Conservation (phyloP, 2,113 vertebrate species). For the Pholis gunnellus region DNA sequence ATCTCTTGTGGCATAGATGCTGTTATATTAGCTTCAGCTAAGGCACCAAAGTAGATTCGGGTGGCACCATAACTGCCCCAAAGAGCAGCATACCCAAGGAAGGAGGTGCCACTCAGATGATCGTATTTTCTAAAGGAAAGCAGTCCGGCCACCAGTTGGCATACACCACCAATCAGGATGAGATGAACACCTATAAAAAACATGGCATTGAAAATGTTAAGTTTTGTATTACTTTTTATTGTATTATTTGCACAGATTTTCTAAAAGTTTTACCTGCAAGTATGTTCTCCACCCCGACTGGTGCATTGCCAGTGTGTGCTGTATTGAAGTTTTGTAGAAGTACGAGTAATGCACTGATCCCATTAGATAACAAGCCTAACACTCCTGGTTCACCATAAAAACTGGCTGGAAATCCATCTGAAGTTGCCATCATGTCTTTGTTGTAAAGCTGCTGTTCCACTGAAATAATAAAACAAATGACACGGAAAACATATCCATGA, state of each 20-base stretch:
- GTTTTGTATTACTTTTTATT: not conserved
- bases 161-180: slow-evolving; percentile 88
- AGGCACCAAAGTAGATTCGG: slow-evolving; percentile 80
- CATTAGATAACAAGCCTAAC: slow-evolving; percentile 89
- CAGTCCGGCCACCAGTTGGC: slow-evolving; percentile 89
- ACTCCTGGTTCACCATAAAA: slow-evolving; percentile 92
- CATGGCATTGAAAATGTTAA: not conserved
- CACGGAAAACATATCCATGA: slow-evolving; percentile 14
- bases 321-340: slow-evolving; percentile 88
- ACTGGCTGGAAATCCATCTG: slow-evolving; percentile 88
- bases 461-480: slow-evolving; percentile 18
- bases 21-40: slow-evolving; percentile 8
- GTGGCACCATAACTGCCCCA: slow-evolving; percentile 90
- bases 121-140: slow-evolving; percentile 91
- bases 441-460: slow-evolving; percentile 6
- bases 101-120: slow-evolving; percentile 88
- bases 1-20: not conserved
- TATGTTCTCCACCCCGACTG: slow-evolving; percentile 85
- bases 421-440: slow-evolving; percentile 76
- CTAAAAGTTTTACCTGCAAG: slow-evolving; percentile 84
- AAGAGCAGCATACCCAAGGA: slow-evolving; percentile 89
- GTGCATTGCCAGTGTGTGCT: slow-evolving; percentile 73
- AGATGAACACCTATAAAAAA: slow-evolving; percentile 88
- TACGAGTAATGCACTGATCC: slow-evolving; percentile 90
- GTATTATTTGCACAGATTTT: not conserved